phyloP scores from a whole-genome alignment of 2,113 vertebrate genomes.

The Brachyhypopomus occidentalis region DNA sequence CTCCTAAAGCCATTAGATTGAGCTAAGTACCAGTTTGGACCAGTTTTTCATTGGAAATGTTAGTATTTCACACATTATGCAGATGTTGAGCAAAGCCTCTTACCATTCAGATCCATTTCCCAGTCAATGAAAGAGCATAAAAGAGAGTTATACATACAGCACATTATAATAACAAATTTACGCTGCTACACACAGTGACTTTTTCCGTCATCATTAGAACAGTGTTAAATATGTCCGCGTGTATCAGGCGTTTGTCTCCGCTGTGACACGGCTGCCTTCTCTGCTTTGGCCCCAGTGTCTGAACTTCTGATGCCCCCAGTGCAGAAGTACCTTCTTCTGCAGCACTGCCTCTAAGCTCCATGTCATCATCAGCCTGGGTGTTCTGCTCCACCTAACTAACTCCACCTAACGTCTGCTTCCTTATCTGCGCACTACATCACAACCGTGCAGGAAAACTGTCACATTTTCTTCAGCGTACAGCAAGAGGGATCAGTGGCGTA shows the following conservation, averaged over 20 bases:
- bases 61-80: background rate
- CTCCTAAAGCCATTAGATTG: background rate
- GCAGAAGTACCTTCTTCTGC: slow-evolving; percentile 42
- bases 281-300: slow-evolving; percentile 17
- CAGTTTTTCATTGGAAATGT: background rate
- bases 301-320: slow-evolving; percentile 26
- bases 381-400: background rate
- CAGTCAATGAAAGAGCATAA: background rate
- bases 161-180: too few species aligned
- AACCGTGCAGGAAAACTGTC: slow-evolving; percentile 3
- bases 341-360: slow-evolving; percentile 10
- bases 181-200: background rate
- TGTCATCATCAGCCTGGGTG: background rate
- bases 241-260: slow-evolving; percentile 29
- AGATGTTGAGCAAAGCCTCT: slow-evolving; percentile 1
- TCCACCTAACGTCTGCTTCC: background rate
- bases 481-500: slow-evolving; percentile 3
- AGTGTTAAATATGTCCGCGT: background rate
- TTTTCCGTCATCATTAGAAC: background rate
- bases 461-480: slow-evolving; percentile 15
- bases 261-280: slow-evolving; percentile 34
- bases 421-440: slow-evolving; percentile 21
- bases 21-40: background rate
- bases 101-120: background rate
- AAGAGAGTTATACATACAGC: too few species aligned